These are phyloP conservation scores for Trididemnum nubilum DNA, from an alignment of 23 tunicate genomes.

Conservation along the genomic window DNA sequence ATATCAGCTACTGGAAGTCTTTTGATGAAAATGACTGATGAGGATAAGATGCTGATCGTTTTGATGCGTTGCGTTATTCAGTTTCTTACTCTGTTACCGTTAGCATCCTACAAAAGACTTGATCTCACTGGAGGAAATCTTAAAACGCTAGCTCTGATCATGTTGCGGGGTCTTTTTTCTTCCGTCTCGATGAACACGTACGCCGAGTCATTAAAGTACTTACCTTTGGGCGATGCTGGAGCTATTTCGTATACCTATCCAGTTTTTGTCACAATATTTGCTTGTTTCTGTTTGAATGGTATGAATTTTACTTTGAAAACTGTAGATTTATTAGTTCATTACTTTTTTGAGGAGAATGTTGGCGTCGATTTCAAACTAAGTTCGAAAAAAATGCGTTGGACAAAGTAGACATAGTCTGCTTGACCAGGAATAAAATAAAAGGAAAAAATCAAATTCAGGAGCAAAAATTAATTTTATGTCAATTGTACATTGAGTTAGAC, in stretches of 20 bases:
- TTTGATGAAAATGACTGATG: slow-evolving; percentile 13
- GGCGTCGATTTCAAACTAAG: too few species aligned
- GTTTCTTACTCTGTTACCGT: neutral
- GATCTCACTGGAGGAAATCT: neutral
- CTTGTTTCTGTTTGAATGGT: slow-evolving; percentile 39
- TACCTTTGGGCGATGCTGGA: slow-evolving; percentile 4
- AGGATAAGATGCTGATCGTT: slow-evolving; percentile 2
- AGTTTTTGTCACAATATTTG: slow-evolving; percentile 16
- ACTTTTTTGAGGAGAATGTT: too few species aligned
- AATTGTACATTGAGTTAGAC: too few species aligned
- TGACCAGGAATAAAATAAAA: too few species aligned
- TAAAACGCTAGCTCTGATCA: neutral
- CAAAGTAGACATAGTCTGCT: too few species aligned
- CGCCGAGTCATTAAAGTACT: neutral
- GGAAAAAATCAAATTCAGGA: too few species aligned
- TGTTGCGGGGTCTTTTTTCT: slow-evolving; percentile 3
- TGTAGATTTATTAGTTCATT: too few species aligned
- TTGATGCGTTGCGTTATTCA: neutral
- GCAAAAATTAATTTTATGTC: too few species aligned
- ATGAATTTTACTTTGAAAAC: too few species aligned
- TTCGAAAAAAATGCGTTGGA: too few species aligned
- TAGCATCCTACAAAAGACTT: neutral
- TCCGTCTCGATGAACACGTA: neutral
- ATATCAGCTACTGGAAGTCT: neutral
- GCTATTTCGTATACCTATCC: slow-evolving; percentile 24